Evolutionary conservation across 2,797 vertebrate genomes (phyloP), one percentile per base, ranked within the genome.

Genomic region (Cetoscarus ocellatus): DNA sequence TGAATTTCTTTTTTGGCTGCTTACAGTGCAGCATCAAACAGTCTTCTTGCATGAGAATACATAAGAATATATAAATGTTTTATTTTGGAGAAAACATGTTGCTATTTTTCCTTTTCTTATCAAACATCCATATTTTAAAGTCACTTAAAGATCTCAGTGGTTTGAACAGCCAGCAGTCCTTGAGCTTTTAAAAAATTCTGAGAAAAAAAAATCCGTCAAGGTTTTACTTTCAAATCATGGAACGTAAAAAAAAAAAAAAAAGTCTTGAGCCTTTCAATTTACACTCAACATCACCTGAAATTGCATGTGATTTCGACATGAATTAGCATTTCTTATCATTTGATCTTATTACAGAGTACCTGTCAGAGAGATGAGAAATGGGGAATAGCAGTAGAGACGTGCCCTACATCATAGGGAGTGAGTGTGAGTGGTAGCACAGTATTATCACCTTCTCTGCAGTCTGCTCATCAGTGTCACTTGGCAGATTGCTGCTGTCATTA

Each of bases 291-390:
- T 86, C 88, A 88, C 82, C 85, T 88, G 79, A 86, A 90, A 91
- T 88, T 91, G 75, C 74, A 81, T 87, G 80, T 87, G 90, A 92
- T 90, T 90, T 85, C 77, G 39, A 86, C 90, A 84, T 67, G 80
- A 88, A 93, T 92, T 89, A 87, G 81, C 85, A 86, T 88, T 88
- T 88, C 87, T 83, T 85, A 87, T 88, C 88, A 89, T 87, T 92
- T 86, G 86, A 93, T 92, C 82, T 86, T 78, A 84, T 87, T 82
- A 85, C 35, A 57, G 61, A 70, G 86, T 43, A 77, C 73, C 85
- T 90, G 88, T 90, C 89, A 86, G 68, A 73, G n/a, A 76, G 83
- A 86, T 87, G 88, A 90, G 75, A 83, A 88, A 84, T 84, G 70
- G 69, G 64, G 67, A 78, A 79, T 84, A 90, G 82, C 84, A 82